Base-by-base conservation (phyloP, 2,888 invertebrate genomes). In the Ligdia adustata region DNA sequence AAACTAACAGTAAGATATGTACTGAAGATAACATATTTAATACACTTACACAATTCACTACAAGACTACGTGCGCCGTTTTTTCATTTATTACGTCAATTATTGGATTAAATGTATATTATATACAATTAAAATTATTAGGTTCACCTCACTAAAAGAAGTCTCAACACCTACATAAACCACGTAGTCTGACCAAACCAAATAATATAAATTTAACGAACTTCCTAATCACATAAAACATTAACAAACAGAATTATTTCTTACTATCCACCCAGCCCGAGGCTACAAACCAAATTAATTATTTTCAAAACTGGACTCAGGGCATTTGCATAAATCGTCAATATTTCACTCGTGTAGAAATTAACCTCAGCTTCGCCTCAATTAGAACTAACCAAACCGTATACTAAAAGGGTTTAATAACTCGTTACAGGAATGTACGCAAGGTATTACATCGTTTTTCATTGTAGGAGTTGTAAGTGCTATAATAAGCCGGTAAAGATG, bases 391-490 rank as follows among this genome's bases (percentile, higher is more conserved):
- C 75, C 79, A 71, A 76, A 70, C 70, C 71, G 82, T 71, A 83
- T 83, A 82, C 81, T 84, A 85, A 86, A 85, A 83, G 87, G 82
- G 80, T 85, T 86, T 85, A 88, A 88, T 86, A 79, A 80, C 78
- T 57, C 75, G 52, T 48, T 43, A 54, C 55, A 55, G 53, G 54
- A 3, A 5, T 28, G 57, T 32, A 49, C 45, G 55, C 57, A 67
- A 62, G 64, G 38, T n/a, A n/a, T n/a, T n/a, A n/a, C n/a, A n/a
- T n/a, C n/a, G n/a, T n/a, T n/a, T n/a, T n/a, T n/a, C n/a, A n/a
- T n/a, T n/a, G n/a, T n/a, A n/a, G n/a, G n/a, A n/a, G n/a, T n/a
- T n/a, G n/a, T n/a, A n/a, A n/a, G n/a, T n/a, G n/a, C n/a, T n/a
- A n/a, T n/a, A n/a, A n/a, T n/a, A n/a, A n/a, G n/a, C n/a, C n/a